Base-by-base conservation (phyloP, 23 tunicate genomes). In the Botrylloides violaceus region DNA sequence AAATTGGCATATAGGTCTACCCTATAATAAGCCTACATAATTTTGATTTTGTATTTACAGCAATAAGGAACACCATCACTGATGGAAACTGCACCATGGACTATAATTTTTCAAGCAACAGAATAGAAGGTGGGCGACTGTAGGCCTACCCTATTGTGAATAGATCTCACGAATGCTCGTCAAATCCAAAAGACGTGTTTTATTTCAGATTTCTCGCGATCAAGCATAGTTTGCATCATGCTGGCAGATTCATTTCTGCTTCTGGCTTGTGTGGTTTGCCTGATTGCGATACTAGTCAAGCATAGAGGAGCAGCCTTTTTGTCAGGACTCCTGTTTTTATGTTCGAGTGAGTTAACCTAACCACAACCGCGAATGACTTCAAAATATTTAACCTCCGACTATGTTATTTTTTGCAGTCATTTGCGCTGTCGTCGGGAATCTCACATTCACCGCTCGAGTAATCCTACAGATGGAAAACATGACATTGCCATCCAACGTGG, bases 161-260 rank as follows among this genome's bases (percentile, higher is more conserved):
- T 7, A 15, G 12, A n/a, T n/a, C n/a, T n/a, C n/a, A n/a, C n/a
- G n/a, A 59, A 59, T 12, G 6, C 27, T n/a, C 30, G 19, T 59
- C 27, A 59, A 12, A 59, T 59, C 7, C 9, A 12, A 59, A 59
- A 59, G 28, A 59, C 27, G 28, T 6, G 7, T 12, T 59, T 59
- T 7, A 59, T 59, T 22, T 7, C 58, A 84, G 92, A 78, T 71
- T 77, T 71, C 61, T 83, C 92, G 29, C 36, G 92, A 49, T 58
- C 92, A 48, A 77, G 79, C 29, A 66, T 43, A 26, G 83, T 79
- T 29, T 61, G 83, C 29, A 53, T 78, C 21, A 75, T 78, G 60
- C 68, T 84, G 21, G 61, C 92, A 28, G 68, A 70, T 55, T 77
- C 75, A 3, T 28, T 84, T n/a, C 49, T 78, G 64, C 27, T 84